A percentile compares a stretch with the other conserved stretches of the same genome.
These are phyloP conservation scores for Apaloderma vittatum DNA, from an alignment of 2,113 vertebrate genomes.

Conservation along the genomic window DNA sequence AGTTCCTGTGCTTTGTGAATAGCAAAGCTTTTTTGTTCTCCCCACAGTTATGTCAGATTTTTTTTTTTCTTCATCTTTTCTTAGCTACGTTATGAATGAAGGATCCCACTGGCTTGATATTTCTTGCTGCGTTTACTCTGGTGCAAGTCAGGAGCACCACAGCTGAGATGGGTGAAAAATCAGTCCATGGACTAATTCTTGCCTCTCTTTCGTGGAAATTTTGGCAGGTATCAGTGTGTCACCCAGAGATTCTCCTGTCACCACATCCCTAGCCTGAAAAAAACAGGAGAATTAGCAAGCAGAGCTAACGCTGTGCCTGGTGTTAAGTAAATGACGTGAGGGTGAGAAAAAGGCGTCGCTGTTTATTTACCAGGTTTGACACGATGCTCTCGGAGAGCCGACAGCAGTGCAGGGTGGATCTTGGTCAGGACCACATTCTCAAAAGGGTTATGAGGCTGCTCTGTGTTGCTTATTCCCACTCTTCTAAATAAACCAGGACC, in stretches of 20 bases:
- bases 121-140: fast-evolving
- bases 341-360: background rate
- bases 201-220: background rate
- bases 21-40: background rate
- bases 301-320: background rate
- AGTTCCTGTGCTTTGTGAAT: background rate
- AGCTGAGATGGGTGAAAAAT: background rate
- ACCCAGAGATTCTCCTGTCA: background rate
- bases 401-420: background rate
- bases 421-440: fast-evolving
- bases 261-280: background rate
- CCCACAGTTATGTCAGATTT: background rate
- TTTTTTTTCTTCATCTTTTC: background rate
- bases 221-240: background rate
- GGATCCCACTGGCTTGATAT: background rate
- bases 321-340: background rate
- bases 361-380: background rate
- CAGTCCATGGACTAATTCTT: background rate
- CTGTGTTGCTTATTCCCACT: background rate
- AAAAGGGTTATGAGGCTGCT: background rate
- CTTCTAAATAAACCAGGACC: background rate
- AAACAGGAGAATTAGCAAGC: background rate
- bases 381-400: background rate
- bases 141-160: background rate
- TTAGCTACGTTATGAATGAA: background rate